These are phyloP conservation scores for Falcaria lacertinaria DNA, from an alignment of 2,888 invertebrate species.

Conservation along the genomic window DNA sequence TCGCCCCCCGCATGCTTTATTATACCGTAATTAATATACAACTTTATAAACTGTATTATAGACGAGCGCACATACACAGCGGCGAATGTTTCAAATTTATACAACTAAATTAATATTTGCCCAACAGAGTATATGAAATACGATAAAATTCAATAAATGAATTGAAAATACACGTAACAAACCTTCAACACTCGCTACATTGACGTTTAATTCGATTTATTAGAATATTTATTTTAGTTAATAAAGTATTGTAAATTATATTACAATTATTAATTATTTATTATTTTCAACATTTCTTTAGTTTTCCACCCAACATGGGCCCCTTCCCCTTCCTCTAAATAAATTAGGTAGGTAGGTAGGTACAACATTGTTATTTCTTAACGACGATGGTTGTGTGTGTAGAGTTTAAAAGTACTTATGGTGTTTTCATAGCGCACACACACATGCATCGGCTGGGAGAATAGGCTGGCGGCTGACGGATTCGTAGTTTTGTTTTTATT, in stretches of 20 bases:
- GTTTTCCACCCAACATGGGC: slow-evolving; percentile 41
- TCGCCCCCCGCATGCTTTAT: slow-evolving; percentile 79
- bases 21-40: slow-evolving; percentile 80
- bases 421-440: slow-evolving; percentile 43
- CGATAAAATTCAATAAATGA: slow-evolving; percentile 19
- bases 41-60: slow-evolving; percentile 71
- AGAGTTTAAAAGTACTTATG: slow-evolving; percentile 27
- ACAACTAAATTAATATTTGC: slow-evolving; percentile 3
- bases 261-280: slow-evolving; percentile 14
- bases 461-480: slow-evolving; percentile 20
- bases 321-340: slow-evolving; percentile 52
- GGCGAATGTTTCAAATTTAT: slow-evolving; percentile 4
- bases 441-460: slow-evolving; percentile 28
- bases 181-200: not conserved
- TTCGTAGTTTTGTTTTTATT: slow-evolving; percentile 56
- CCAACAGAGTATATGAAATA: slow-evolving; percentile 10
- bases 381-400: slow-evolving; percentile 11
- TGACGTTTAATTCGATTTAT: not conserved
- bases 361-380: slow-evolving; percentile 6
- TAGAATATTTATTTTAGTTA: slow-evolving; percentile 5
- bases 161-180: slow-evolving; percentile 20
- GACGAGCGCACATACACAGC: slow-evolving; percentile 49
- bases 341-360: slow-evolving; percentile 35
- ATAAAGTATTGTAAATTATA: not conserved
- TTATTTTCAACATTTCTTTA: slow-evolving; percentile 12